A percentile compares a stretch with the other conserved stretches of the same genome.
phyloP scores from a whole-genome alignment of 1,140 invertebrate genomes.

The Heliconius nattereri region DNA sequence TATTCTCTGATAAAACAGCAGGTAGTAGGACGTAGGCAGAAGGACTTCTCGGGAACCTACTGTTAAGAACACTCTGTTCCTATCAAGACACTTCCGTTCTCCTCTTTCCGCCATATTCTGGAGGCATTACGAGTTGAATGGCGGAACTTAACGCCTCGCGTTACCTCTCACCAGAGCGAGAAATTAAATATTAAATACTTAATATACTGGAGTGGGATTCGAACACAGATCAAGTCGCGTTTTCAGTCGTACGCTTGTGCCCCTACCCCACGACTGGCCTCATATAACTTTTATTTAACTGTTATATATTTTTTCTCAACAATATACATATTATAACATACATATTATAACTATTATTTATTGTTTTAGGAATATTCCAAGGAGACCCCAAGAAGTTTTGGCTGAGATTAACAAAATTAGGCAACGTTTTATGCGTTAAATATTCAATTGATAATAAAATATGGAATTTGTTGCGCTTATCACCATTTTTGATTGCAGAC shows the following conservation, averaged over 20 bases:
- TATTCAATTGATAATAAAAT: conserved; percentile 56
- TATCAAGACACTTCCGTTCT: no score
- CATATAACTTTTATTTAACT: no score
- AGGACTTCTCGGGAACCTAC: no score
- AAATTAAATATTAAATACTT: background rate
- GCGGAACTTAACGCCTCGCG: background rate
- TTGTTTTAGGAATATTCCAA: conserved; percentile 50
- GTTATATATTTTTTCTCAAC: no score
- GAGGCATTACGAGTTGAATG: background rate
- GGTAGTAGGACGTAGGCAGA: no score
- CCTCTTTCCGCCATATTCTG: no score
- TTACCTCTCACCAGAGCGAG: background rate
- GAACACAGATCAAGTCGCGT: background rate
- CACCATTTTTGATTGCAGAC: conserved; percentile 43
- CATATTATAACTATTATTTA: conserved; percentile 13
- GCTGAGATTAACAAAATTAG: conserved; percentile 53
- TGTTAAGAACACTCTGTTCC: no score
- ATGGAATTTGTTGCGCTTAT: conserved; percentile 59
- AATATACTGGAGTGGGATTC: background rate
- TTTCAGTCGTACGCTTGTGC: background rate
- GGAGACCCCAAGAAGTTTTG: conserved; percentile 62
- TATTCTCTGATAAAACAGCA: no score
- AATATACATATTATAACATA: background rate
- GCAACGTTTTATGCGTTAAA: conserved; percentile 56
- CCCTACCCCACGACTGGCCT: no score